phyloP scores from a whole-genome alignment of 2,888 invertebrate genomes.

The Xiphydria camelus region DNA sequence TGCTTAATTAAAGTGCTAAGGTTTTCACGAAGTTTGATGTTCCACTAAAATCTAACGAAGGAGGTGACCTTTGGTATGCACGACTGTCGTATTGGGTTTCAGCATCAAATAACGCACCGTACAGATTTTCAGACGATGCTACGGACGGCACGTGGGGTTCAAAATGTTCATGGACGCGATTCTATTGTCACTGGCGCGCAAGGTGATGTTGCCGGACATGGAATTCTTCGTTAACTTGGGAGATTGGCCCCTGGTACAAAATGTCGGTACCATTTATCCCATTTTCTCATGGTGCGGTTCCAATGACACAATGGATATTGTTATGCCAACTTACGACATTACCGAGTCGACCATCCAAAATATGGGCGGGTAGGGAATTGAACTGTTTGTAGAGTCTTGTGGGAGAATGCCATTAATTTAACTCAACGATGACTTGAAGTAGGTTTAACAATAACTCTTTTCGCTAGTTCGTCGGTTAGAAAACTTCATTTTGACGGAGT shows the following conservation, averaged over 20 bases:
- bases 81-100: no score
- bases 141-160: constrained; percentile 93
- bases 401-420: no score
- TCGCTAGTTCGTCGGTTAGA: no score
- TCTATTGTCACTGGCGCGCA: constrained; percentile 78
- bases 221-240: constrained; percentile 93
- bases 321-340: constrained; percentile 94
- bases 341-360: constrained; percentile 90
- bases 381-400: no score
- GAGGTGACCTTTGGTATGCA: background rate
- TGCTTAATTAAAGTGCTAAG: constrained; percentile 10
- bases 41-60: background rate
- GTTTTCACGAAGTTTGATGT: background rate
- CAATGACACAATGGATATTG: constrained; percentile 80
- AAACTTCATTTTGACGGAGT: constrained; percentile 16
- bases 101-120: no score
- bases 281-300: constrained; percentile 98
- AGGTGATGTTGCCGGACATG: constrained; percentile 80
- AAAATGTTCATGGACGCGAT: constrained; percentile 94
- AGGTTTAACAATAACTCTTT: no score
- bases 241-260: constrained; percentile 85
- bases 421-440: no score
- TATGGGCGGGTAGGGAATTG: constrained; percentile 79
- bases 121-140: constrained; percentile 82
- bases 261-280: constrained; percentile 67